Conservation (phyloP, 2,113 vertebrate genomes). For the Shinisaurus crocodilurus region DNA sequence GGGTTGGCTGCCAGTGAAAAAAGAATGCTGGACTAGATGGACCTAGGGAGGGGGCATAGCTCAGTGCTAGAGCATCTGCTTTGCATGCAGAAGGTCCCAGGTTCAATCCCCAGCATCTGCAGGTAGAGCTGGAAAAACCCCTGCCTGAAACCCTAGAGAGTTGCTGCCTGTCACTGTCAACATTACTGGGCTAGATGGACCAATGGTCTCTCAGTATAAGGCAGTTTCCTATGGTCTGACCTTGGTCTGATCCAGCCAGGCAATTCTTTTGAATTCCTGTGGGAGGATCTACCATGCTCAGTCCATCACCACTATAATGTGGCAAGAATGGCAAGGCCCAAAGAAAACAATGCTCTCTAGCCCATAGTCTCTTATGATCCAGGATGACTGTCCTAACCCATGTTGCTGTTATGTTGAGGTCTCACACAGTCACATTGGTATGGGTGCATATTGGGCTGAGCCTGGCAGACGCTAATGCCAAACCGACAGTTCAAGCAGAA, state of each 20-base stretch:
- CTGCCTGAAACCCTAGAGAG: too few relatives aligned
- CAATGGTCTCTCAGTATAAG: too few relatives aligned
- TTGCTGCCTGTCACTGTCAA: too few relatives aligned
- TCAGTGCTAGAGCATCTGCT: too few relatives aligned
- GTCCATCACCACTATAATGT: too few relatives aligned
- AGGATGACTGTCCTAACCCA: background rate
- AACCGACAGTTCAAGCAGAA: background rate
- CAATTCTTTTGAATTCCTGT: background rate
- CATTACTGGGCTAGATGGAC: too few relatives aligned
- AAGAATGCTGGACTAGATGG: background rate
- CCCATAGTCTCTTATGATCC: background rate
- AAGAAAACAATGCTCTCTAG: background rate
- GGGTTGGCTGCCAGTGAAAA: background rate
- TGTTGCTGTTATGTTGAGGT: background rate
- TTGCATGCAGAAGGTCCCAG: too few relatives aligned
- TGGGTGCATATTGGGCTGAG: background rate
- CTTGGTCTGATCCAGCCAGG: background rate
- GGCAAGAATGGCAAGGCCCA: background rate
- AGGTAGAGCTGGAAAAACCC: too few relatives aligned
- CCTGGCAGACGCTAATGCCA: background rate
- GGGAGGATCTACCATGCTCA: background rate
- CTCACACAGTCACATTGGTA: background rate
- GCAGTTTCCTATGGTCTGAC: too few relatives aligned
- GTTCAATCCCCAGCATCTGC: too few relatives aligned
- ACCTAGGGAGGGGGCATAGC: too few relatives aligned